A percentile compares a stretch with the other conserved stretches of the same genome.
Evolutionary conservation across 1,140 invertebrate genomes (phyloP).

Genomic region (Lepidurus couesii): DNA sequence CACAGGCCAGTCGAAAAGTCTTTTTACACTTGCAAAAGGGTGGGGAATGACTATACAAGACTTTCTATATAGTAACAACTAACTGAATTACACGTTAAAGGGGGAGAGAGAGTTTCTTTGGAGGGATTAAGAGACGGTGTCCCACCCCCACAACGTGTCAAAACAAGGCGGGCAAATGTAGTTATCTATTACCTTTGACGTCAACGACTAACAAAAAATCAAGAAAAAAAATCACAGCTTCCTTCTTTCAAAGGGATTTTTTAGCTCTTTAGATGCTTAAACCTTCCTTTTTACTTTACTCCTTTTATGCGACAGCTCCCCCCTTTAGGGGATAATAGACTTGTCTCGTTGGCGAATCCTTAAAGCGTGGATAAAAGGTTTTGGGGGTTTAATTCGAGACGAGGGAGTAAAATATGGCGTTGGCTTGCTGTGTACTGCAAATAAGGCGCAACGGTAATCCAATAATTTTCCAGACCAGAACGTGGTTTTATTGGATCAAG

Average conservation of each 20-base stretch:
- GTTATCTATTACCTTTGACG: slow-evolving; percentile 16
- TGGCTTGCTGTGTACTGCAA: not conserved
- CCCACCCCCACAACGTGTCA: slow-evolving; percentile 9
- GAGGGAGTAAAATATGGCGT: not conserved
- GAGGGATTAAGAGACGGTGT: not conserved
- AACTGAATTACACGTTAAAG: slow-evolving; percentile 10
- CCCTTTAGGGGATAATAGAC: not conserved
- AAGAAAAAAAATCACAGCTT: slow-evolving; percentile 9
- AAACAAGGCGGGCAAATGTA: slow-evolving; percentile 11
- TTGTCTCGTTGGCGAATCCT: slow-evolving; percentile 4
- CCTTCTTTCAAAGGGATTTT: not conserved
- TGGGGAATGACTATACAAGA: not conserved
- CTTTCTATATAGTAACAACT: not conserved
- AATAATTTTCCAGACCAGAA: slow-evolving; percentile 1
- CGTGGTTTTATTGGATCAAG: not conserved
- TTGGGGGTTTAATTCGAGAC: not conserved
- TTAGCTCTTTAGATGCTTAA: not conserved
- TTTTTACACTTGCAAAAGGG: not conserved
- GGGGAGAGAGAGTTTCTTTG: not conserved
- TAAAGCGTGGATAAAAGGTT: slow-evolving; percentile 18
- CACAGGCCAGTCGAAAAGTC: not conserved
- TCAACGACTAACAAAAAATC: not conserved
- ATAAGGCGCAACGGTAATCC: not conserved
- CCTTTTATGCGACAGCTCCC: not conserved
- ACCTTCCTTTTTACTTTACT: not conserved